Percentiles rank a stretch among this genome's conserved stretches.
These are phyloP conservation scores for Apostichopus parvimensis DNA, from an alignment of 35 echinoderm and acorn worm species.

Conservation along the genomic window DNA sequence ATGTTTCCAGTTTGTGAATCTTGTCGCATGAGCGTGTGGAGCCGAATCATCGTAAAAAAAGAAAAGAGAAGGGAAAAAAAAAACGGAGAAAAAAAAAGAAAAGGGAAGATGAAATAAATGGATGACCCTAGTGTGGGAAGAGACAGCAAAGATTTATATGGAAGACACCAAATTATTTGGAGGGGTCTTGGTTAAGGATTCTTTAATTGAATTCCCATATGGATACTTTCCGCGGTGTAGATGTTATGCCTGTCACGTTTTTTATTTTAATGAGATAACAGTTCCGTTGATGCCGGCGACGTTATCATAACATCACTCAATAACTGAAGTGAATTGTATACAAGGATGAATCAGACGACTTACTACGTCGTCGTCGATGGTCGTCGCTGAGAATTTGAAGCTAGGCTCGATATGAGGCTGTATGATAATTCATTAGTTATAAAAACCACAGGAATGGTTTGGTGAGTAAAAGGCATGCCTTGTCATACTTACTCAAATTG, in stretches of 20 bases:
- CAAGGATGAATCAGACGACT: neutral
- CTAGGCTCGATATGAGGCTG: neutral
- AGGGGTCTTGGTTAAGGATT: neutral
- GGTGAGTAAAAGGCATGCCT: too few species aligned
- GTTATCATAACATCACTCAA: conserved; percentile 43
- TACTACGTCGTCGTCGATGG: neutral
- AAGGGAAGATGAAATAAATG: neutral
- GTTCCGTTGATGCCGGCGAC: conserved; percentile 24
- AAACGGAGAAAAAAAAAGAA: neutral
- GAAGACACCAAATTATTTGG: conserved; percentile 18
- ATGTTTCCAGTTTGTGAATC: neutral
- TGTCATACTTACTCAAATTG: too few species aligned
- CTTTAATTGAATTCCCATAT: conserved; percentile 48
- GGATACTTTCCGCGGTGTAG: conserved; percentile 12
- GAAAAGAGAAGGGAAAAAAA: neutral
- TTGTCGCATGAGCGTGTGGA: neutral
- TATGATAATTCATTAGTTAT: neutral
- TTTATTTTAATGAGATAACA: conserved; percentile 46
- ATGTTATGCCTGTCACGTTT: neutral
- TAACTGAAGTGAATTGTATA: neutral
- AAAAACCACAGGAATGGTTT: neutral
- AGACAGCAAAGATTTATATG: neutral
- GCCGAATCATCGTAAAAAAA: neutral
- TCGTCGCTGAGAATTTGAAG: neutral
- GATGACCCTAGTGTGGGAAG: neutral